Evolutionary conservation across 2,113 vertebrate species (phyloP).

Genomic region (Embiotoca jacksoni): DNA sequence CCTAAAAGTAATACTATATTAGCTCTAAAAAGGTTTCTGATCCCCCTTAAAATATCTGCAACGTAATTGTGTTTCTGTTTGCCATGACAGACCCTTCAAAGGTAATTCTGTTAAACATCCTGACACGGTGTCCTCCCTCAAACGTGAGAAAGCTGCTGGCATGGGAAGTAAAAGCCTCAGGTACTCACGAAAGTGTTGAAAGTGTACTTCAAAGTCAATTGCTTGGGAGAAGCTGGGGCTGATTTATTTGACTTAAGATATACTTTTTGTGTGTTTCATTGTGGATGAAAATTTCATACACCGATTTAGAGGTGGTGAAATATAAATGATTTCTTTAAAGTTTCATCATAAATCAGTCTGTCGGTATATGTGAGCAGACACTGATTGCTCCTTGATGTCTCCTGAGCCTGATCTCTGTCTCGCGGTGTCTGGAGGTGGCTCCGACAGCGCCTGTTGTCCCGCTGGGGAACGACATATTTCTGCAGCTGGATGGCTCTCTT

Average conservation of each 20-base stretch:
- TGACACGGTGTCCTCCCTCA: conserved; percentile 55
- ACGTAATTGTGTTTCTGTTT: conserved; percentile 37
- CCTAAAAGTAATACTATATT: not conserved
- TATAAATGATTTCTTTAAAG: conserved; percentile 95
- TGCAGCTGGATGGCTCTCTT: conserved; percentile 69
- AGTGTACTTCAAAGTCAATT: conserved; percentile 77
- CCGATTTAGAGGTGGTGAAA: conserved; percentile 94
- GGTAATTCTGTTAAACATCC: conserved; percentile 44
- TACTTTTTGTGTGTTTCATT: conserved; percentile 85
- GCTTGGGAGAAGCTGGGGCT: conserved; percentile 53
- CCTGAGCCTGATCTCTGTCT: conserved; percentile 72
- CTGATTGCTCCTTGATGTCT: conserved; percentile 87
- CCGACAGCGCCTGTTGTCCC: conserved; percentile 77
- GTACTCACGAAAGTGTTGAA: conserved; percentile 59
- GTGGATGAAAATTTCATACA: conserved; percentile 92
- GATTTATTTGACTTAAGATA: conserved; percentile 84
- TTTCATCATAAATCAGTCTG: conserved; percentile 93
- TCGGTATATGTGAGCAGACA: conserved; percentile 87
- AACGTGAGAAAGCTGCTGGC: conserved; percentile 53
- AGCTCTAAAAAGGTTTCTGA: no score
- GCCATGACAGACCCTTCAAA: conserved; percentile 48
- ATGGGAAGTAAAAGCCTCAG: conserved; percentile 49
- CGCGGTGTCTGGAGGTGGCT: conserved; percentile 69
- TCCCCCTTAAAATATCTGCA: not conserved
- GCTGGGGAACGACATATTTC: conserved; percentile 58